Evolutionary conservation across 2,113 vertebrate genomes (phyloP).

Genomic region (Corvus moneduloides): DNA sequence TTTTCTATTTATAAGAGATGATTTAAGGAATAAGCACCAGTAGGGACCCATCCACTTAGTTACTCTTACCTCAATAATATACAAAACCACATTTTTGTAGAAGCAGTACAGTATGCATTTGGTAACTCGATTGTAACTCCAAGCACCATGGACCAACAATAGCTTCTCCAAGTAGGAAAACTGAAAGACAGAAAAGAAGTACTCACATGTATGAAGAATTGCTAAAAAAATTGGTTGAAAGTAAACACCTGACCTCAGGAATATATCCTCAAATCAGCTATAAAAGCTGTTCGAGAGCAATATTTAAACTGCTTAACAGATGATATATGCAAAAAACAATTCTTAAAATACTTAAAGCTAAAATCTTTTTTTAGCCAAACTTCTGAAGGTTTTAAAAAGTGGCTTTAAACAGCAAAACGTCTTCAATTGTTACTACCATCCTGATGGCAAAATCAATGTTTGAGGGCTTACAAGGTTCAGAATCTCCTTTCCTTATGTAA

Average conservation of each 20-base stretch:
- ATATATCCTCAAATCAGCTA: not conserved
- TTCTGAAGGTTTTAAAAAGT: not conserved
- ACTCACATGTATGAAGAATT: not conserved
- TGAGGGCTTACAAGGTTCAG: not conserved
- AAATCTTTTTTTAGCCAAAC: not conserved
- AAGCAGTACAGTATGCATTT: slow-evolving; percentile 99
- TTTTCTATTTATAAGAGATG: not conserved
- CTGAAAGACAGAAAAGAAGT: slow-evolving; percentile 62
- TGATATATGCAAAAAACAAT: not conserved
- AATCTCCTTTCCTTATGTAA: not conserved
- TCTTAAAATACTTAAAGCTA: not conserved
- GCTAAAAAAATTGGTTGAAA: not conserved
- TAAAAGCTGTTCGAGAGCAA: not conserved
- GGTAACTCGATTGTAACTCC: slow-evolving; percentile 98
- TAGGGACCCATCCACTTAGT: not conserved
- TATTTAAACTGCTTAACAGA: not conserved
- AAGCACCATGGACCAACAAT: slow-evolving; percentile 93
- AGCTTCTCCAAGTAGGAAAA: slow-evolving; percentile 97
- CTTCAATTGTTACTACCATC: not conserved
- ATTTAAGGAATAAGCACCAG: not conserved
- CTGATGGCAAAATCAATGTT: not conserved
- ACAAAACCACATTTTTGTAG: slow-evolving; percentile 98
- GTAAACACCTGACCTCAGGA: not conserved
- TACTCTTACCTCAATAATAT: slow-evolving; percentile 94
- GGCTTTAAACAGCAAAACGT: not conserved